phyloP scores from a whole-genome alignment of 2,797 vertebrate genomes.

The Anas bernieri region DNA sequence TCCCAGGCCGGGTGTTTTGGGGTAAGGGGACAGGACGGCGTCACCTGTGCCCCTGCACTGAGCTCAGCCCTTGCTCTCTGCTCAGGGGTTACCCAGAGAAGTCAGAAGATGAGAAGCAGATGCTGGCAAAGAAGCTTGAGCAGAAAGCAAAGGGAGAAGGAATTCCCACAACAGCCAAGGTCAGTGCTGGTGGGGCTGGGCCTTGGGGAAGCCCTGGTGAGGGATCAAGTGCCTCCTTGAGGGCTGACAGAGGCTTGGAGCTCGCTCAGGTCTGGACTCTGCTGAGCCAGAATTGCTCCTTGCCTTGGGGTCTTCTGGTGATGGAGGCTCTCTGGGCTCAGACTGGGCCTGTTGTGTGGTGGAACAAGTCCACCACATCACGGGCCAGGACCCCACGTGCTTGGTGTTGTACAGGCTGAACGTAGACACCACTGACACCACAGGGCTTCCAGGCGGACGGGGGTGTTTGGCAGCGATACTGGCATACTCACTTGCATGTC shows the following conservation, averaged over 20 bases:
- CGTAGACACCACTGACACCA: neutral
- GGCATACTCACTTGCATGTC: neutral
- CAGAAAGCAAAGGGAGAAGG: constrained; percentile 90
- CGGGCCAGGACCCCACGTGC: neutral
- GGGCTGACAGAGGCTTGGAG: neutral
- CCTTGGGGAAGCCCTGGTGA: neutral
- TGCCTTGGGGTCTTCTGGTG: fast-evolving
- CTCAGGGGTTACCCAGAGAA: constrained; percentile 89
- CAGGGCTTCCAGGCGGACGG: neutral
- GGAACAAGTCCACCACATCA: neutral
- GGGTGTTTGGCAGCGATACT: neutral
- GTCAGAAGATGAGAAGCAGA: constrained; percentile 89
- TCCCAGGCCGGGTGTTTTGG: neutral
- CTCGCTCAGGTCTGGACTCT: neutral
- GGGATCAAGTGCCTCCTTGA: neutral
- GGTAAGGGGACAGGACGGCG: neutral
- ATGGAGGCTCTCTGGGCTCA: neutral
- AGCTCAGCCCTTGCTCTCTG: neutral
- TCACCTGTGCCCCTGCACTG: neutral
- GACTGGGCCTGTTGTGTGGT: neutral
- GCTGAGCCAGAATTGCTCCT: neutral
- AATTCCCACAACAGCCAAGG: constrained; percentile 96
- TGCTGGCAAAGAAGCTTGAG: constrained; percentile 90
- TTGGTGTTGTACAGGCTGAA: neutral
- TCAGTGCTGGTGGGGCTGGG: constrained; percentile 49